These are phyloP conservation scores for Eumeta japonica DNA, from an alignment of 1,140 invertebrate genomes.

Conservation along the genomic window DNA sequence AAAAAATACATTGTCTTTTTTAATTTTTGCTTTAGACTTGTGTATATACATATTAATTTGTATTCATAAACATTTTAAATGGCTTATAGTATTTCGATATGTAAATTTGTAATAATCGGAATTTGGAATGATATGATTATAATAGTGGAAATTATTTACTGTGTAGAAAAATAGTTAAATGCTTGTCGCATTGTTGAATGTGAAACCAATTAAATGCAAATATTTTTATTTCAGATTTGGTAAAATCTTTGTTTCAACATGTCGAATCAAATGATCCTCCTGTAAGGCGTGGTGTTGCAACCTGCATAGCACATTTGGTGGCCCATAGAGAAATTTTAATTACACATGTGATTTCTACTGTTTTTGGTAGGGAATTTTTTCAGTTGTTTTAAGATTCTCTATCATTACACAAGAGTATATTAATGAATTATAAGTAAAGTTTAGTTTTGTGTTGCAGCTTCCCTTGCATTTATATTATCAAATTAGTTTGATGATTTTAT, in stretches of 20 bases:
- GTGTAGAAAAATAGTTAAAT: neutral
- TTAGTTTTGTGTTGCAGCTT: neutral
- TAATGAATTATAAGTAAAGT: neutral
- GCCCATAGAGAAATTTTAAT: slow-evolving; percentile 38
- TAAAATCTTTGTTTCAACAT: slow-evolving; percentile 31
- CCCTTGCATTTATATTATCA: too few species aligned
- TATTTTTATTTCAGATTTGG: slow-evolving; percentile 30
- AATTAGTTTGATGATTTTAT: too few species aligned
- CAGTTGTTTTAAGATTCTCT: neutral
- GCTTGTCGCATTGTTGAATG: too few species aligned
- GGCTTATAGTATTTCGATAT: too few species aligned
- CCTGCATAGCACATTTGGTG: slow-evolving; percentile 39
- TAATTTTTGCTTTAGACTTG: too few species aligned
- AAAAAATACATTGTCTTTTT: slow-evolving; percentile 1
- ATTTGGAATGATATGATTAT: too few species aligned
- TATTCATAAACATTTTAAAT: too few species aligned
- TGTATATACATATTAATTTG: too few species aligned
- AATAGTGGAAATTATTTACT: neutral
- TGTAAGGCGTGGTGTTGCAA: slow-evolving; percentile 35
- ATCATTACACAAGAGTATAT: neutral
- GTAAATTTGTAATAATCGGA: too few species aligned
- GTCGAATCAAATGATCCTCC: slow-evolving; percentile 35
- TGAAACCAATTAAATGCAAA: neutral
- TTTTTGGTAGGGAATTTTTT: slow-evolving; percentile 10
- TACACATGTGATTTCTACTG: slow-evolving; percentile 21